Conservation (phyloP, 2,113 vertebrate genomes). For the Notechis scutatus region DNA sequence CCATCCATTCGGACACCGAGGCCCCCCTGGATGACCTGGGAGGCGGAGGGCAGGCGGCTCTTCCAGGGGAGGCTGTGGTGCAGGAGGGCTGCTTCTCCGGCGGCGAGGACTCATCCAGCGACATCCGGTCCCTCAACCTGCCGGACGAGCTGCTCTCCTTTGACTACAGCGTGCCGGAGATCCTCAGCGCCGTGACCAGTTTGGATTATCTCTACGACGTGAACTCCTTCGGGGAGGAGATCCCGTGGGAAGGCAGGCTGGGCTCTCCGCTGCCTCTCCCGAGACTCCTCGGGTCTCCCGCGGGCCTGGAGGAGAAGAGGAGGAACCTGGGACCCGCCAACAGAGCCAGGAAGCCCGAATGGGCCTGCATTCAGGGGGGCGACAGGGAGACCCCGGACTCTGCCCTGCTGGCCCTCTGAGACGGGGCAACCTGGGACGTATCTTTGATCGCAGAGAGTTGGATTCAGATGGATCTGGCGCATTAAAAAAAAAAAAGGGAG, state of each 20-base stretch:
- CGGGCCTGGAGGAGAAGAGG: rapidly evolving
- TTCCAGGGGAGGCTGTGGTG: rapidly evolving
- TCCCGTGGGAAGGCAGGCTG: rapidly evolving
- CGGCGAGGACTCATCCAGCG: rapidly evolving
- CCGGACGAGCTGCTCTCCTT: conserved; percentile 47
- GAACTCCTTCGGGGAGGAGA: not conserved
- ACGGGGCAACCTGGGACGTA: not conserved
- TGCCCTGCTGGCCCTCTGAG: not conserved
- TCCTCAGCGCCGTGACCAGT: conserved; percentile 8
- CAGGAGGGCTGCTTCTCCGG: rapidly evolving
- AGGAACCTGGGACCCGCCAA: not conserved
- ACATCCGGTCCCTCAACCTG: conserved; percentile 28
- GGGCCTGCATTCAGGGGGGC: not conserved
- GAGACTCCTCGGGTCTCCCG: rapidly evolving
- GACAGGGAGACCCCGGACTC: rapidly evolving
- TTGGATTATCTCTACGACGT: conserved; percentile 39
- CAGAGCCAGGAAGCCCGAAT: not conserved
- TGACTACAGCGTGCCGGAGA: conserved; percentile 17
- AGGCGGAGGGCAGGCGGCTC: rapidly evolving
- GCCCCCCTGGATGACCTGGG: not conserved
- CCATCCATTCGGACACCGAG: rapidly evolving
- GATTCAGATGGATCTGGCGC: not conserved
- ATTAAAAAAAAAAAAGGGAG: not conserved
- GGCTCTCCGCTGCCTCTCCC: rapidly evolving
- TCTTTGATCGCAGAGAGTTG: not conserved